phyloP scores from a whole-genome alignment of 2,888 invertebrate species.

The Siphlonurus alternatus region DNA sequence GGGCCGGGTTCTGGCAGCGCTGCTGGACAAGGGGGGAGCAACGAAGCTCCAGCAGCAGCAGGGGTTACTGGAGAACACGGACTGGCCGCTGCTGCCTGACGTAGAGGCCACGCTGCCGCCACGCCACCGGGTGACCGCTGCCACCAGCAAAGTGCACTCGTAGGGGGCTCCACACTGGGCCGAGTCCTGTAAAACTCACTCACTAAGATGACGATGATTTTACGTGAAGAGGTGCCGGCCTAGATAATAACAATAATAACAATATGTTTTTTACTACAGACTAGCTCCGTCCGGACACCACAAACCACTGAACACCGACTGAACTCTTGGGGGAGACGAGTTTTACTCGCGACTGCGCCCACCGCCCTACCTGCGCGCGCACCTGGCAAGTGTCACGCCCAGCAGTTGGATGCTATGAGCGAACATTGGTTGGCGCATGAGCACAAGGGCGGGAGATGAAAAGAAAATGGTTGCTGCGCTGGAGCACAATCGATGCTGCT shows the following conservation, averaged over 20 bases:
- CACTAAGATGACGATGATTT: too few relatives aligned
- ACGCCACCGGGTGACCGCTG: slow-evolving; percentile 8
- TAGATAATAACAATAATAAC: too few relatives aligned
- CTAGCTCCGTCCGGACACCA: neutral
- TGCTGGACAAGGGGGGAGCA: neutral
- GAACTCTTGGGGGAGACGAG: neutral
- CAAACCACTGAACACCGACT: neutral
- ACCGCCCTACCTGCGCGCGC: slow-evolving; percentile 1
- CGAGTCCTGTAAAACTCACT: slow-evolving; percentile 6
- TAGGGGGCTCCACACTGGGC: neutral
- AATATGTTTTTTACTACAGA: too few relatives aligned
- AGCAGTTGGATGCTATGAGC: neutral
- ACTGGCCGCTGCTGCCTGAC: neutral
- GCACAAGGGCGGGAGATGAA: neutral
- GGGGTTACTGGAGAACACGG: slow-evolving; percentile 5
- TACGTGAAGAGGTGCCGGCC: too few relatives aligned
- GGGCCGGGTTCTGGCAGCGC: slow-evolving; percentile 5
- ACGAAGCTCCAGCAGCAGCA: neutral
- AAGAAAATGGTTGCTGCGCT: neutral
- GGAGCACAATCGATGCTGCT: neutral
- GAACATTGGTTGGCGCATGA: slow-evolving; percentile 1
- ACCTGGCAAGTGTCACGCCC: neutral
- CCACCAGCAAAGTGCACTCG: slow-evolving; percentile 9
- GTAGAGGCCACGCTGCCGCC: slow-evolving; percentile 11
- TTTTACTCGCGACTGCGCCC: neutral